phyloP scores from a whole-genome alignment of 2,888 invertebrate species.

The Gandaritis pyraliata region DNA sequence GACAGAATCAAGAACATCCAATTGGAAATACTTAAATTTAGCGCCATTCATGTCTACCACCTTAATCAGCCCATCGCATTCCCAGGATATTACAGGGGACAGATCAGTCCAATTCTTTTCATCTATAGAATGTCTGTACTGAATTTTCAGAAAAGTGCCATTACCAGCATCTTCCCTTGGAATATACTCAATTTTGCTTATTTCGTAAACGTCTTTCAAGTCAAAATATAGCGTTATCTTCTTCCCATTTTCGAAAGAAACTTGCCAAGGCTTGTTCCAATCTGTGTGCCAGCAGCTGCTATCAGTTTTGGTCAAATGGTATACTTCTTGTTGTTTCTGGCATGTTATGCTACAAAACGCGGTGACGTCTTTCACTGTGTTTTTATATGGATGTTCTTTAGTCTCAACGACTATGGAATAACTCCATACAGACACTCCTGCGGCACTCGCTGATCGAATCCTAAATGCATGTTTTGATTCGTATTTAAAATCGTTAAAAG shows the following conservation, averaged over 20 bases:
- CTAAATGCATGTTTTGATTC: conserved; percentile 62
- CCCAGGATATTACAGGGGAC: conserved; percentile 54
- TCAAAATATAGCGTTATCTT: conserved; percentile 57
- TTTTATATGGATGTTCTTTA: conserved; percentile 53
- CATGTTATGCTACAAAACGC: conserved; percentile 59
- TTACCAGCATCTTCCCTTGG: conserved; percentile 68
- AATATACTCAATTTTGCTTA: conserved; percentile 64
- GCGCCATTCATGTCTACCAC: conserved; percentile 51
- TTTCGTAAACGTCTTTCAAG: conserved; percentile 49
- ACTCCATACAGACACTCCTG: conserved; percentile 70
- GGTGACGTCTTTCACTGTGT: conserved; percentile 54
- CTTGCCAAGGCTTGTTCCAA: conserved; percentile 52
- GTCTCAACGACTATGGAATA: conserved; percentile 54
- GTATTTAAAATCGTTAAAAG: conserved; percentile 57
- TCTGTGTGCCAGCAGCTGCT: conserved; percentile 59
- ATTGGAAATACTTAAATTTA: conserved; percentile 58
- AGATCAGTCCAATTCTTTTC: conserved; percentile 56
- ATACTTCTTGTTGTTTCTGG: conserved; percentile 54
- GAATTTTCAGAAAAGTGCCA: conserved; percentile 62
- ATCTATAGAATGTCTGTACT: conserved; percentile 60
- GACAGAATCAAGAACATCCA: conserved; percentile 58
- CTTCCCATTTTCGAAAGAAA: conserved; percentile 45
- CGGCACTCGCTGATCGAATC: conserved; percentile 58
- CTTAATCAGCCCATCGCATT: conserved; percentile 55
- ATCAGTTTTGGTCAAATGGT: conserved; percentile 51